Conservation (phyloP, 2,113 vertebrate genomes). For the human (Homo sapiens) region DNA sequence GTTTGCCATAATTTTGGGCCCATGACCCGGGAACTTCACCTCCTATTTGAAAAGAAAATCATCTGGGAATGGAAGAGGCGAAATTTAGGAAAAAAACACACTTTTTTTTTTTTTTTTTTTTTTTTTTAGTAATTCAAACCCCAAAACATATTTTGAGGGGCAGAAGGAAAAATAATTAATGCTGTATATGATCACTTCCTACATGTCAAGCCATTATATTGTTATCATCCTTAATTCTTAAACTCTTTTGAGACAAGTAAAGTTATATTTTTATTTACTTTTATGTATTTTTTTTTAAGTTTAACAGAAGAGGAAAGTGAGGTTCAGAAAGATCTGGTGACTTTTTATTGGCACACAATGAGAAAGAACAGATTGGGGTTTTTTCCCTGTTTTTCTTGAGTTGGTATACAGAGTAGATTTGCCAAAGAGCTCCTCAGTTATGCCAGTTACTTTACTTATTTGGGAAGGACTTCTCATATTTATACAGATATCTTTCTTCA, state of each 20-base stretch:
- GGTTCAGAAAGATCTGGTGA: neutral
- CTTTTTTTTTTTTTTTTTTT: neutral
- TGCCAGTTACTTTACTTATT: neutral
- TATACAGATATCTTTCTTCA: neutral
- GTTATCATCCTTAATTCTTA: neutral
- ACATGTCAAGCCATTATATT: neutral
- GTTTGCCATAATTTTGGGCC: neutral
- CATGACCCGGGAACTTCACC: rapidly evolving
- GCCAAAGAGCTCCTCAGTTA: neutral
- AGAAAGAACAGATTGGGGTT: neutral
- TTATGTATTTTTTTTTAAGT: too few relatives aligned
- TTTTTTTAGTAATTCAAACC: neutral
- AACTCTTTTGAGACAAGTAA: neutral
- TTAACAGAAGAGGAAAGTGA: neutral
- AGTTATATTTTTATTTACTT: neutral
- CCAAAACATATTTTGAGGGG: neutral
- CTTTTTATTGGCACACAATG: neutral
- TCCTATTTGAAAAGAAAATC: neutral
- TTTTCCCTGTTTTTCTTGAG: neutral
- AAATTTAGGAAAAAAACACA: neutral
- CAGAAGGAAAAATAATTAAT: neutral
- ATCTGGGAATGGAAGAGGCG: neutral
- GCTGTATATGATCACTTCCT: neutral
- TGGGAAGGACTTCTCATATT: conserved; percentile 11
- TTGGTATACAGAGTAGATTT: neutral